phyloP scores from a whole-genome alignment of 1,140 invertebrate genomes.

The Drosophila pachea region DNA sequence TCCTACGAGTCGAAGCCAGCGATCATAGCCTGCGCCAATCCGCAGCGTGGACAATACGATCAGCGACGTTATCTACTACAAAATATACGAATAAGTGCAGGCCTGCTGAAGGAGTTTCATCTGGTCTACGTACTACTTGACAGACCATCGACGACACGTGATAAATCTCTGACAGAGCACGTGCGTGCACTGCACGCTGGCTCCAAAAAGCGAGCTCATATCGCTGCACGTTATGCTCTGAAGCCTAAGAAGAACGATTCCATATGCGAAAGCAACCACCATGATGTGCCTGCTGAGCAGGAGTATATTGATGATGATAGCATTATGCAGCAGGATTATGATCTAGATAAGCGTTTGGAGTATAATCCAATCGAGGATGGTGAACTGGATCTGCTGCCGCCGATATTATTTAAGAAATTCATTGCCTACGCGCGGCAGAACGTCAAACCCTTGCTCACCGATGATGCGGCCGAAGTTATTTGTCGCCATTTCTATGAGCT shows the following conservation, averaged over 20 bases:
- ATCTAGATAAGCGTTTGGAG: constrained; percentile 82
- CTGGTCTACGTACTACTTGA: constrained; percentile 95
- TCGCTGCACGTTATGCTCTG: constrained; percentile 46
- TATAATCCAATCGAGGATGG: constrained; percentile 79
- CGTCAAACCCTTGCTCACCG: constrained; percentile 88
- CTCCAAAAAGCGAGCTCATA: constrained; percentile 53
- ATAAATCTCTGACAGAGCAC: constrained; percentile 79
- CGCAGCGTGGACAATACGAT: constrained; percentile 92
- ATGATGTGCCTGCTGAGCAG: neutral
- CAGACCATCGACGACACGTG: constrained; percentile 84
- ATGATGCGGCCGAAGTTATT: constrained; percentile 84
- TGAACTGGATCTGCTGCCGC: constrained; percentile 86
- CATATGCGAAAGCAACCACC: constrained; percentile 35
- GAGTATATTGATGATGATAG: constrained; percentile 25
- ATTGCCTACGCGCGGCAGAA: constrained; percentile 93
- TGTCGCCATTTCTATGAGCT: constrained; percentile 92
- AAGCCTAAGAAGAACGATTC: constrained; percentile 60
- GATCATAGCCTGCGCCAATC: constrained; percentile 95
- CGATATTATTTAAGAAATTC: constrained; percentile 90
- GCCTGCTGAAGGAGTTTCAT: constrained; percentile 95
- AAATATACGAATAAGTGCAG: constrained; percentile 92
- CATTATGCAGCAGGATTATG: constrained; percentile 53
- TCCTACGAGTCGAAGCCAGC: constrained; percentile 89
- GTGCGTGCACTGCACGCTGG: constrained; percentile 65
- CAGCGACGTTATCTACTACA: constrained; percentile 91